These are phyloP conservation scores for Lithobius niger DNA, from an alignment of 1,140 invertebrate species.

Conservation along the genomic window DNA sequence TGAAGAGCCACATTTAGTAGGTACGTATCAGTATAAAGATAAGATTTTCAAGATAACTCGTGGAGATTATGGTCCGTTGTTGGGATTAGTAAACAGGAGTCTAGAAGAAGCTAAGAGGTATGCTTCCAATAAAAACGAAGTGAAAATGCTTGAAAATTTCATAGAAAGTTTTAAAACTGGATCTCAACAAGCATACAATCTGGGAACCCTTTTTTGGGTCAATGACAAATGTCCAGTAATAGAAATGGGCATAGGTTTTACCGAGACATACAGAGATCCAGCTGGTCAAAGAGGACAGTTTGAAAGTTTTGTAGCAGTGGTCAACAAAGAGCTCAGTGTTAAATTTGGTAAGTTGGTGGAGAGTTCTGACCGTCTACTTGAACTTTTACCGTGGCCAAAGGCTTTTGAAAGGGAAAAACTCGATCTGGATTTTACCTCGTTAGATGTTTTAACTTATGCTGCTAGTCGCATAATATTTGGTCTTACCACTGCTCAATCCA, in stretches of 20 bases:
- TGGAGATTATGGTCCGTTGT: no score
- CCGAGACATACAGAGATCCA: conserved; percentile 88
- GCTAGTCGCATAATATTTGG: conserved; percentile 83
- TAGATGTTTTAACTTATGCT: conserved; percentile 86
- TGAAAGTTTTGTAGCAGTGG: conserved; percentile 88
- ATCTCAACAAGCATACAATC: no score
- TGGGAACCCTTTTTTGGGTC: no score
- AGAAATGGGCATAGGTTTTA: conserved; percentile 95
- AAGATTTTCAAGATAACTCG: no score
- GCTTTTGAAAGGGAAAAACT: conserved; percentile 80
- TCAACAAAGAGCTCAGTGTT: conserved; percentile 86
- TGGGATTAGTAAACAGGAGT: no score
- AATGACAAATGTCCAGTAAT: no score
- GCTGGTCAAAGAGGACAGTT: conserved; percentile 86
- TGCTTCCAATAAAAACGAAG: no score
- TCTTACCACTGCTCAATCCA: conserved; percentile 96
- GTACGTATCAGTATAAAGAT: no score
- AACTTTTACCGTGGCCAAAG: conserved; percentile 69
- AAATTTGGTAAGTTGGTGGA: conserved; percentile 72
- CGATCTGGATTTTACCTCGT: conserved; percentile 85
- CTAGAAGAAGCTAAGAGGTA: no score
- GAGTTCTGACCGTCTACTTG: conserved; percentile 63
- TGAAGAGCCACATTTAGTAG: no score
- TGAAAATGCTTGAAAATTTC: no score
- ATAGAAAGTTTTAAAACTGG: no score